A percentile compares a stretch with the other conserved stretches of the same genome.
Conservation (phyloP, 1,140 invertebrate genomes). For the Procambarus clarkii region DNA sequence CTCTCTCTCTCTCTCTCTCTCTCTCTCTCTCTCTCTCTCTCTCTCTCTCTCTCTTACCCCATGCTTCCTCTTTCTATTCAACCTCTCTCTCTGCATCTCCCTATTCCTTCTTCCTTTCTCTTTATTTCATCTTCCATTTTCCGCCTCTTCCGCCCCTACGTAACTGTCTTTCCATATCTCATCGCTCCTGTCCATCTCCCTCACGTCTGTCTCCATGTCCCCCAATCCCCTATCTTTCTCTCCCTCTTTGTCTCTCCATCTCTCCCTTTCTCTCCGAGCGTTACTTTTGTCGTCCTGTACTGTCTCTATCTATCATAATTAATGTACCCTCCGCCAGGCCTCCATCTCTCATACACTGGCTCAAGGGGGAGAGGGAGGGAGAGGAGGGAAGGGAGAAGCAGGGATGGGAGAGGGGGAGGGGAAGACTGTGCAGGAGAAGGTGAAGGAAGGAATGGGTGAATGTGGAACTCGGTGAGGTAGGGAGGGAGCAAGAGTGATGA, state of each 20-base stretch:
- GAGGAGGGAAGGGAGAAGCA: neutral
- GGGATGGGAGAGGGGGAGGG: neutral
- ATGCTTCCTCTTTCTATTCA: too few relatives aligned
- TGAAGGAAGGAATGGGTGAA: neutral
- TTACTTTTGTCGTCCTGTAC: neutral
- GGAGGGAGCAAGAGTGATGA: too few relatives aligned
- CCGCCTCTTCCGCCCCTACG: too few relatives aligned
- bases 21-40: too few relatives aligned
- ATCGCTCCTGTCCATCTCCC: too few relatives aligned
- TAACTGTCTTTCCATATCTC: too few relatives aligned
- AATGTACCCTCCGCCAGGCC: neutral
- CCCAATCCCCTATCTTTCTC: too few relatives aligned
- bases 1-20: neutral
- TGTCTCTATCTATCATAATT: neutral
- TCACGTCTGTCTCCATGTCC: too few relatives aligned
- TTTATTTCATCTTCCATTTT: too few relatives aligned
- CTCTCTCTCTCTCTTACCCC: too few relatives aligned
- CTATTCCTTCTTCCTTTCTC: too few relatives aligned
- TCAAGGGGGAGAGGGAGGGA: neutral
- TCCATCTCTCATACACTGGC: neutral
- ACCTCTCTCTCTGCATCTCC: too few relatives aligned
- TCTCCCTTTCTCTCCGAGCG: neutral
- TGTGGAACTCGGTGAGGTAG: slow-evolving; percentile 1
- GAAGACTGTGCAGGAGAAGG: neutral
- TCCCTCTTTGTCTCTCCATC: neutral